phyloP scores from a whole-genome alignment of 2,797 vertebrate species.

The Channallabes apus region DNA sequence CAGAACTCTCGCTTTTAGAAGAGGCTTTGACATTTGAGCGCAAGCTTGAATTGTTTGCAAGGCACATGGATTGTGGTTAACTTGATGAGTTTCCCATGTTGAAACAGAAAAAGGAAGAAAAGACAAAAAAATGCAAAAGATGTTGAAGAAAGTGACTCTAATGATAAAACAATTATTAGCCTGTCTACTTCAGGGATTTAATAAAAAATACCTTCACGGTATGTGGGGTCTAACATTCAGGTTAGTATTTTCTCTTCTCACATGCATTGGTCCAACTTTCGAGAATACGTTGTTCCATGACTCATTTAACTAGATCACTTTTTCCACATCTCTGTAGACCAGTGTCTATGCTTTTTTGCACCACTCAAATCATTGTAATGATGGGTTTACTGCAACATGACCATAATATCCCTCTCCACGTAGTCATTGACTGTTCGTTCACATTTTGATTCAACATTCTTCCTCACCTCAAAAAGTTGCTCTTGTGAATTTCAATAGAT shows the following conservation, averaged over 20 bases:
- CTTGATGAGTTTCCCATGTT: conserved; percentile 25
- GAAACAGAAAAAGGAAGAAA: conserved; percentile 9
- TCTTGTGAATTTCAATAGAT: background rate
- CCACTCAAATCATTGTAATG: conserved; percentile 15
- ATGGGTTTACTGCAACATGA: conserved; percentile 8
- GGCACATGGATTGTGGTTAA: conserved; percentile 16
- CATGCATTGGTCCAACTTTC: background rate
- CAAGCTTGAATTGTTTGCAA: conserved; percentile 15
- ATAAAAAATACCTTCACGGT: background rate
- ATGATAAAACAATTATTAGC: background rate
- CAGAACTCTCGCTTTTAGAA: background rate
- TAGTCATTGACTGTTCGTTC: background rate
- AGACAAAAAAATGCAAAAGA: background rate
- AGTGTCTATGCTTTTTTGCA: background rate
- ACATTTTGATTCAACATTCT: background rate
- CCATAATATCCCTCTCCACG: background rate
- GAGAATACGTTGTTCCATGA: background rate
- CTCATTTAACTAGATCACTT: conserved; percentile 6
- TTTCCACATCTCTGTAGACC: conserved; percentile 25
- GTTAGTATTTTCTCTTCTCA: background rate
- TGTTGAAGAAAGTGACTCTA: background rate
- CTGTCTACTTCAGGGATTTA: background rate
- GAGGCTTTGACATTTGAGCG: conserved; percentile 8
- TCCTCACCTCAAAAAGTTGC: background rate
- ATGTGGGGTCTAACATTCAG: background rate